A percentile compares a stretch with the other conserved stretches of the same genome.
phyloP scores from a whole-genome alignment of 1,140 invertebrate species.

The Drosophila elegans region DNA sequence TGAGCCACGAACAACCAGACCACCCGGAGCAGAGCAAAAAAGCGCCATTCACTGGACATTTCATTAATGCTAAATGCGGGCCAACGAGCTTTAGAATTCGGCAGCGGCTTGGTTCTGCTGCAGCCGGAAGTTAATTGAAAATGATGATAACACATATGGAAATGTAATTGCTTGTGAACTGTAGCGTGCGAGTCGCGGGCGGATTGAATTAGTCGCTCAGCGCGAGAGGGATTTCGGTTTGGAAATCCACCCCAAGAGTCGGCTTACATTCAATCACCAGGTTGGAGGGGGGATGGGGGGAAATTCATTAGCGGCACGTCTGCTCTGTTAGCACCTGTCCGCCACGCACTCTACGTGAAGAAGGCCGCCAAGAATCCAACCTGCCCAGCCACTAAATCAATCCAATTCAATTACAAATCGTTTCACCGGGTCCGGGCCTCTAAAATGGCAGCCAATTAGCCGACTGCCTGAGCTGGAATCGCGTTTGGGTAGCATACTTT shows the following conservation, averaged over 20 bases:
- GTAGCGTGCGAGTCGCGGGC: constrained; percentile 21
- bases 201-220: constrained; percentile 23
- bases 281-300: constrained; percentile 2
- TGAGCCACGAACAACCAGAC: neutral
- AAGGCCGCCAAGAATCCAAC: constrained; percentile 16
- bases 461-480: constrained; percentile 35
- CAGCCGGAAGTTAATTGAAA: constrained; percentile 70
- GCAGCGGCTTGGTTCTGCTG: neutral
- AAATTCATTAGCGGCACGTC: constrained; percentile 63
- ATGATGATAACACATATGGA: constrained; percentile 61
- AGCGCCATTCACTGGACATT: constrained; percentile 27
- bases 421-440: neutral
- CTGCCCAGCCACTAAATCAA: constrained; percentile 67
- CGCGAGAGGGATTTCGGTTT: neutral
- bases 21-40: constrained; percentile 5
- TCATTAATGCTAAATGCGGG: constrained; percentile 44
- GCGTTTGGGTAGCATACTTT: constrained; percentile 58
- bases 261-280: neutral
- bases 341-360: constrained; percentile 21
- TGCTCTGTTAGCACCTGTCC: constrained; percentile 46
- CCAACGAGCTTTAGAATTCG: constrained; percentile 1
- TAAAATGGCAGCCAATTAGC: constrained; percentile 47
- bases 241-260: constrained; percentile 18
- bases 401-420: constrained; percentile 77
- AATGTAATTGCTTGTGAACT: constrained; percentile 69